Evolutionary conservation across 2,888 invertebrate genomes (phyloP).

Genomic region (Aethes cnicana): DNA sequence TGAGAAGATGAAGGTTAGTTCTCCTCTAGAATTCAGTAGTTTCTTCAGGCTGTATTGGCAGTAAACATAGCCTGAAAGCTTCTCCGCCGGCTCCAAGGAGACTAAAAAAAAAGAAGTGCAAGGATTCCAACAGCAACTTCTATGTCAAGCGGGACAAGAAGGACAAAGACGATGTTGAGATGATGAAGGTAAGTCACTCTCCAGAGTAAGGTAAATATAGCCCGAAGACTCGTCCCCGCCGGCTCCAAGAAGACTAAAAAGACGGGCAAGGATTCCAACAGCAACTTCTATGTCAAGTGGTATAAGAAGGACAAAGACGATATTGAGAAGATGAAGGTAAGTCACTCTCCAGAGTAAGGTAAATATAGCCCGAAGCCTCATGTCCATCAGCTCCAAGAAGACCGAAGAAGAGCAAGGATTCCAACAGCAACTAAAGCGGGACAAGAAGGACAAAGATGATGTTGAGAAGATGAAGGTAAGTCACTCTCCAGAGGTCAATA

Average conservation of each 20-base stretch:
- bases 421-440: constrained; percentile 92
- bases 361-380: too few species aligned
- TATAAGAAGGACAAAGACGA: constrained; percentile 93
- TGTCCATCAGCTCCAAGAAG: constrained; percentile 76
- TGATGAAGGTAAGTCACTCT: constrained; percentile 91
- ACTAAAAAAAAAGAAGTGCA: constrained; percentile 81
- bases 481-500: too few species aligned
- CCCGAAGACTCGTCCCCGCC: constrained; percentile 66
- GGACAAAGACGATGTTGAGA: constrained; percentile 96
- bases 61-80: too few species aligned
- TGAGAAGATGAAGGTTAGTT: constrained; percentile 95
- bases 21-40: too few species aligned
- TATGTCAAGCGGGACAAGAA: constrained; percentile 93
- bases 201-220: too few species aligned
- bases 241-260: constrained; percentile 78
- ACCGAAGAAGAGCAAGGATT: constrained; percentile 85
- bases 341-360: too few species aligned
- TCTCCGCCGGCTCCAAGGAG: constrained; percentile 76
- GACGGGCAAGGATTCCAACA: constrained; percentile 88
- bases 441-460: constrained; percentile 92
- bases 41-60: too few species aligned
- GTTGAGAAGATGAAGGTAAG: constrained; percentile 98
- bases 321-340: constrained; percentile 98
- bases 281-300: constrained; percentile 94
- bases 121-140: constrained; percentile 93